Evolutionary conservation across 2,113 vertebrate genomes (phyloP).

Genomic region (Naja naja): DNA sequence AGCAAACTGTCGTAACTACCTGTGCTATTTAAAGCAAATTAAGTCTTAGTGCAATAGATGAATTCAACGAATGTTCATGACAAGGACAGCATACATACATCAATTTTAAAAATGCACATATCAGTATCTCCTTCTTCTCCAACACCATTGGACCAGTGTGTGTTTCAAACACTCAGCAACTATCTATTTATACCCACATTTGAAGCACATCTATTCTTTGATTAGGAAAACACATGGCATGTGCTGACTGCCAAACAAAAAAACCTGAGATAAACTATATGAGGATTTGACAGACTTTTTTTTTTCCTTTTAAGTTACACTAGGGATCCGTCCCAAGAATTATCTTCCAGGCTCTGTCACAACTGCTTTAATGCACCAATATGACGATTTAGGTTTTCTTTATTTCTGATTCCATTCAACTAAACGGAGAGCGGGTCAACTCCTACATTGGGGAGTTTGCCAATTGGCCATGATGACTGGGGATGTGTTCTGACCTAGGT

Average conservation of each 20-base stretch:
- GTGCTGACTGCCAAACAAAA: not conserved
- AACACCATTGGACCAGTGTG: conserved; percentile 33
- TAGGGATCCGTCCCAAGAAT: conserved; percentile 1
- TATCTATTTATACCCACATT: conserved; percentile 32
- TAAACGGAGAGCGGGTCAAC: not conserved
- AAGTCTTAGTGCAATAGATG: not conserved
- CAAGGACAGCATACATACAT: not conserved
- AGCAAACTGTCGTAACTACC: not conserved
- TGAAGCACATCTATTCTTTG: conserved; percentile 46
- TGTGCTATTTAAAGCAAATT: not conserved
- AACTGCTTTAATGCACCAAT: not conserved
- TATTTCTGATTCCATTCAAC: not conserved
- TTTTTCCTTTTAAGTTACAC: not conserved
- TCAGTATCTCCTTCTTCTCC: conserved; percentile 15
- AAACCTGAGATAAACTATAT: not conserved
- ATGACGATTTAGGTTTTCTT: not conserved
- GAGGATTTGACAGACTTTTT: not conserved
- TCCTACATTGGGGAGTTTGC: not conserved
- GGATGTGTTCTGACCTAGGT: too few species aligned
- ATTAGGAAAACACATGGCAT: conserved; percentile 44
- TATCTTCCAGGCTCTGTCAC: not conserved
- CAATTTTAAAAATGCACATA: not conserved
- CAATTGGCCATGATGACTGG: not conserved
- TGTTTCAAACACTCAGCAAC: conserved; percentile 41
- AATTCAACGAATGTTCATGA: not conserved